Conservation (phyloP, 2,888 invertebrate species). For the Stenotaenia linearis region DNA sequence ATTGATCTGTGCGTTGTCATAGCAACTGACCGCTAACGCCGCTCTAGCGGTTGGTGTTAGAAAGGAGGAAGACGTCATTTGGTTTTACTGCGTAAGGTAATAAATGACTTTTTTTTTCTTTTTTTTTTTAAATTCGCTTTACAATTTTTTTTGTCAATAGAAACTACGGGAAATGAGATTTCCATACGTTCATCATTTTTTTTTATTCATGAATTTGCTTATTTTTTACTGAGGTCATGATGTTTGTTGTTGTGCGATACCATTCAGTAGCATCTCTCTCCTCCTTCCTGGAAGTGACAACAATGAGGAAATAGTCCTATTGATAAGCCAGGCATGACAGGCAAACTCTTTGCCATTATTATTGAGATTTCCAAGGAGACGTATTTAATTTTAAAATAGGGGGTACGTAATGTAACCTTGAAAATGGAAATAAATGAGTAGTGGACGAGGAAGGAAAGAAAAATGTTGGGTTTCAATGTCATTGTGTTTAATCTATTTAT, state of each 20-base stretch:
- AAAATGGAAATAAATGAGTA: neutral
- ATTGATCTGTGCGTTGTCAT: slow-evolving; percentile 16
- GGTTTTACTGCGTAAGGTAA: neutral
- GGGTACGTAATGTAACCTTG: too few relatives aligned
- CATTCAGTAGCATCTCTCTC: neutral
- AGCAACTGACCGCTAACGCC: slow-evolving; percentile 1
- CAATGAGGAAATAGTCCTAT: slow-evolving; percentile 24
- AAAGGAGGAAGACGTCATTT: neutral
- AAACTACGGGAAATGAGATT: slow-evolving; percentile 8
- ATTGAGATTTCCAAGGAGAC: slow-evolving; percentile 6
- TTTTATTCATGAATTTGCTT: neutral
- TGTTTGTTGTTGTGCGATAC: neutral
- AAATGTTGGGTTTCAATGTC: slow-evolving; percentile 3
- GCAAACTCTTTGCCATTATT: neutral
- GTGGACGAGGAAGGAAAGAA: neutral
- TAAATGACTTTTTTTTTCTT: neutral
- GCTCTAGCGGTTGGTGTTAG: neutral
- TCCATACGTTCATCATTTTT: neutral
- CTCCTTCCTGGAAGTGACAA: slow-evolving; percentile 16
- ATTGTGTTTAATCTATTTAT: neutral
- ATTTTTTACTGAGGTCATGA: neutral
- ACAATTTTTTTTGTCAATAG: neutral
- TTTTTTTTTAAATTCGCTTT: neutral
- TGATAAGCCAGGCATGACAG: slow-evolving; percentile 5
- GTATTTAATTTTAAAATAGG: neutral